Evolutionary conservation across 2,113 vertebrate species (phyloP), one percentile per base, ranked within the genome.

Genomic region (Andinoacara biseriatus): DNA sequence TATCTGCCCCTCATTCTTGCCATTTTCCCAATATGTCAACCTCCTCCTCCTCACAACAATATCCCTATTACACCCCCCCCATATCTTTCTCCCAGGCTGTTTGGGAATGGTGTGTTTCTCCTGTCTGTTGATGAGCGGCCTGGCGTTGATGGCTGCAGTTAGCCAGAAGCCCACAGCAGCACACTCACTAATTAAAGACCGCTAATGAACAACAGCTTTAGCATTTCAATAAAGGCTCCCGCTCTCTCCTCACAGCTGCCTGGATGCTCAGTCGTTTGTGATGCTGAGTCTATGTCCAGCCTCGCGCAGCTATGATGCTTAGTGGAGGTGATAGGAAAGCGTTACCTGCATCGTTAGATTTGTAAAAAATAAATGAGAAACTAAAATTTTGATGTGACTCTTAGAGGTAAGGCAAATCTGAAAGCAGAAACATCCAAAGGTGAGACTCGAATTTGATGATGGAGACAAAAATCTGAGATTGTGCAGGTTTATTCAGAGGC

Each of bases 141-240:
- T 69, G 82, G 81, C 79, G 35, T 79, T 58, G 62, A 57, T 91
- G 75, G 67, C 80, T 85, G 84, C 80, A 82, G 88, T 86, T 86
- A 87, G 54, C 80, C 76, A 81, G 72, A 59, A 87, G 86, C 74
- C 82, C 80, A 83, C 81, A 90, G 87, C 82, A 78, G 89, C 83
- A 80, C 63, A 82, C 75, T 57, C n/a, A 58, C 86, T 95, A 93
- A 95, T 95, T 93, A 93, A 94, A 90, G 85, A 84, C 83, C 76
- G 87, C 90, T 94, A 94, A 95, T 93, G 90, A 95, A 94, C 83
- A 79, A 85, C 83, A 74, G 38, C 77, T 94, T 93, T 92, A 90
- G 93, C 93, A 95, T 95, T 93, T 94, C 90, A 95, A 94, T 92
- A 83, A 84, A 79, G 87, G 46, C 81, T 78, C 46, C 69, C 2